phyloP scores from a whole-genome alignment of 2,797 vertebrate genomes.

The Arnoldichthys spilopterus region DNA sequence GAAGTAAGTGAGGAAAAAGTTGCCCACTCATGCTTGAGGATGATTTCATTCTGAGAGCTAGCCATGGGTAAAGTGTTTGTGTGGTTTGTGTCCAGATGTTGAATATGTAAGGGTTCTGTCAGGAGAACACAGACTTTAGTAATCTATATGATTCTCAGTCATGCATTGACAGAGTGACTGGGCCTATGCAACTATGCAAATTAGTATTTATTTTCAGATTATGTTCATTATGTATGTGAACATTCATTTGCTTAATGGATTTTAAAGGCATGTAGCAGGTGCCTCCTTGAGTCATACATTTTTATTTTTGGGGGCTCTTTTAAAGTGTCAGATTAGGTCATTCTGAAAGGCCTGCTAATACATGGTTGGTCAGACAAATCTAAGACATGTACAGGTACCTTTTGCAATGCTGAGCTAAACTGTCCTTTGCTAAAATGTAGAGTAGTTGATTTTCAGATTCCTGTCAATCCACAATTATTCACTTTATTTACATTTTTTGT shows the following conservation, averaged over 20 bases:
- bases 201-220: conserved; percentile 42
- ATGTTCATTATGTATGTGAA: conserved; percentile 5
- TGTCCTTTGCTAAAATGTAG: no score
- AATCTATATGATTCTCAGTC: conserved; percentile 38
- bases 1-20: not conserved
- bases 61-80: not conserved
- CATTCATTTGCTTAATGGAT: conserved; percentile 17
- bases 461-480: no score
- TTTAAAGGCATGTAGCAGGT: conserved; percentile 21
- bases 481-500: no score
- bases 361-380: no score
- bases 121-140: not conserved
- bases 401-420: no score
- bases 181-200: conserved; percentile 30
- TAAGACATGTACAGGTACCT: no score
- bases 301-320: not conserved
- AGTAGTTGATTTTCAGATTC: no score
- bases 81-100: not conserved
- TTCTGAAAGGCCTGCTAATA: not conserved
- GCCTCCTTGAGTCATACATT: conserved; percentile 37
- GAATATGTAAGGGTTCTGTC: not conserved
- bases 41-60: conserved; percentile 6
- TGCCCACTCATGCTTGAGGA: conserved; percentile 10
- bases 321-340: not conserved
- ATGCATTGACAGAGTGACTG: conserved; percentile 45